Percentiles rank a stretch among this genome's conserved stretches.
Conservation (phyloP, 2,797 vertebrate species). For the Caiman crocodilus region DNA sequence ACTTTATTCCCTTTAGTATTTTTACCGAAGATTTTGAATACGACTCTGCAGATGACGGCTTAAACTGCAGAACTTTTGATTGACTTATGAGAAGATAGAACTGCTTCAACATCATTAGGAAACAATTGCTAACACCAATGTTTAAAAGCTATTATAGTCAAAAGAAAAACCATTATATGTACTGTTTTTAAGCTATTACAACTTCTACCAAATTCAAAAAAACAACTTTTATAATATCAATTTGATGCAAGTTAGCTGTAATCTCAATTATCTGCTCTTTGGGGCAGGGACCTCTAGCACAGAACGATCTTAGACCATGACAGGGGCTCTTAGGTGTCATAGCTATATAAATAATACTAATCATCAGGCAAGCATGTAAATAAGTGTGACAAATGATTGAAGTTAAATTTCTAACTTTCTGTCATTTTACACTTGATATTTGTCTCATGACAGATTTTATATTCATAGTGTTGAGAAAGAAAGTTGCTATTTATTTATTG, state of each 20-base stretch:
- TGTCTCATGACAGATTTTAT: not conserved
- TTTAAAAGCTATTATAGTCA: not conserved
- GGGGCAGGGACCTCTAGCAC: not conserved
- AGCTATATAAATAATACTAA: not conserved
- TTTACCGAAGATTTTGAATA: not conserved
- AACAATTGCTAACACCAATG: not conserved
- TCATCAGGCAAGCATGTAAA: not conserved
- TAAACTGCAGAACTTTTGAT: not conserved
- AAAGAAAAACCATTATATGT: rapidly evolving
- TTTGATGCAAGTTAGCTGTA: not conserved
- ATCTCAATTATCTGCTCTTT: not conserved
- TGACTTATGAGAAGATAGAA: not conserved
- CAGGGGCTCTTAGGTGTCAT: not conserved
- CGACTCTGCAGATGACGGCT: not conserved
- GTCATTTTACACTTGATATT: not conserved
- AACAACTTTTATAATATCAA: not conserved
- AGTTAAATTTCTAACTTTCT: not conserved
- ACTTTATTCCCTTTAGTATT: not conserved
- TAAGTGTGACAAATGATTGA: not conserved
- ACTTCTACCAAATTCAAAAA: not conserved
- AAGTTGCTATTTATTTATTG: not conserved
- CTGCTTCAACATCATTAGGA: not conserved
- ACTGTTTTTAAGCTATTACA: not conserved
- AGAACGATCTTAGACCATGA: not conserved
- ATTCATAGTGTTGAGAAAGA: slow-evolving; percentile 14